A percentile compares a stretch with the other conserved stretches of the same genome.
phyloP scores from a whole-genome alignment of 2,797 vertebrate genomes.

The Podarcis siculus region DNA sequence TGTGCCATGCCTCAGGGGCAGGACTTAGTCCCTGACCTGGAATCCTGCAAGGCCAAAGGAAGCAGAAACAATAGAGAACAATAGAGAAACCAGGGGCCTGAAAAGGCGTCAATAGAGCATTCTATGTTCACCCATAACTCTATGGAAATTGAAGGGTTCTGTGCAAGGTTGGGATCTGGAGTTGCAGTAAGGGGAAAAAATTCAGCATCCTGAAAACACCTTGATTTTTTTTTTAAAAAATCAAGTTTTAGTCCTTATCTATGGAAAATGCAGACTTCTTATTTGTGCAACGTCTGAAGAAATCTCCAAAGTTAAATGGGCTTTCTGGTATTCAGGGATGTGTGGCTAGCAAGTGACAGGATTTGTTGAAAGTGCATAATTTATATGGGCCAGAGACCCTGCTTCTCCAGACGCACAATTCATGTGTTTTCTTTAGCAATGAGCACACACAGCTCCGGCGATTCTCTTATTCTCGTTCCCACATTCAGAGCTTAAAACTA shows the following conservation, averaged over 20 bases:
- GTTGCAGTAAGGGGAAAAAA: neutral
- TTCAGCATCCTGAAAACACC: neutral
- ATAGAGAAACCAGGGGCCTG: too few species aligned
- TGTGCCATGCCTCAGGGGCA: too few species aligned
- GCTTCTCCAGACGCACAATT: neutral
- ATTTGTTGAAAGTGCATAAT: neutral
- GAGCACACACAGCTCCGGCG: neutral
- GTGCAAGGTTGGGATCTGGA: neutral
- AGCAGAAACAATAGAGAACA: too few species aligned
- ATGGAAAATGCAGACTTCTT: neutral
- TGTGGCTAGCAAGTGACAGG: neutral
- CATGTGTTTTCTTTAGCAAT: neutral
- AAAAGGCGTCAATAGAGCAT: too few species aligned
- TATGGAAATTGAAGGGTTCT: too few species aligned
- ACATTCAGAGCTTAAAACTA: constrained; percentile 28
- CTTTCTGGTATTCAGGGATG: neutral
- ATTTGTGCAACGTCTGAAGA: neutral
- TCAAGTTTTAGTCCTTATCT: neutral
- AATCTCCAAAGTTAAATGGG: neutral
- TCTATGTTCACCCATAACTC: too few species aligned
- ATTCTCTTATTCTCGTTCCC: neutral
- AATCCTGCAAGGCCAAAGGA: too few species aligned
- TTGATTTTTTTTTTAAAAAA: neutral
- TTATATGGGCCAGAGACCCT: neutral
- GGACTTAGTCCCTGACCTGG: too few species aligned